Percentiles rank a stretch among this genome's conserved stretches.
Conservation (phyloP, 2,113 vertebrate genomes). For the Neofelis nebulosa region DNA sequence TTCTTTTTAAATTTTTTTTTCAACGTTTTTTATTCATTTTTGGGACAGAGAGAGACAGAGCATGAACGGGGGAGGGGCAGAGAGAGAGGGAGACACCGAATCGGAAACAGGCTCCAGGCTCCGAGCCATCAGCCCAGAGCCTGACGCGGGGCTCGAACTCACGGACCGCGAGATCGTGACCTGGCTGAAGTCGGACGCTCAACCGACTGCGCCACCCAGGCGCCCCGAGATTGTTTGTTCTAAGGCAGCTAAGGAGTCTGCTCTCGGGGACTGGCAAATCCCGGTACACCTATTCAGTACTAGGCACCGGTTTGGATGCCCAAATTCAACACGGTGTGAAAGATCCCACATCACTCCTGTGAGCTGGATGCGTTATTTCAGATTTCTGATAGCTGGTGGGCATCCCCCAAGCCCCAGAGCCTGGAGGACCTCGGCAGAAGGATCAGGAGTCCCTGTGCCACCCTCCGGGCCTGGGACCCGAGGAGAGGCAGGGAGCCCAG, state of each 20-base stretch:
- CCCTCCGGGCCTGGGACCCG: background rate
- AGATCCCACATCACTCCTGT: background rate
- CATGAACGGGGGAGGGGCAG: no score
- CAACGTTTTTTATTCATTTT: no score
- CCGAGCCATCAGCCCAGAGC: no score
- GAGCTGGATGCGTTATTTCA: background rate
- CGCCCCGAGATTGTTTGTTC: background rate
- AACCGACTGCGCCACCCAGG: no score
- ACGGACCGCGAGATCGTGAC: no score
- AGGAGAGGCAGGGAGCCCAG: background rate
- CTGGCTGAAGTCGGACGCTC: no score
- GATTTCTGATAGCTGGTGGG: background rate
- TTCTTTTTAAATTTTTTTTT: no score
- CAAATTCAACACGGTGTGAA: background rate
- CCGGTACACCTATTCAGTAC: fast-evolving
- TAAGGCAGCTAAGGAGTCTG: background rate
- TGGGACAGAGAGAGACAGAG: no score
- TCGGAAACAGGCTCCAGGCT: no score
- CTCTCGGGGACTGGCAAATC: background rate
- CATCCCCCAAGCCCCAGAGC: background rate
- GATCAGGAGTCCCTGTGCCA: background rate
- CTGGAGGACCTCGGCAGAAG: background rate
- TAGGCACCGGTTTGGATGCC: no score
- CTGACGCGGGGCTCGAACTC: no score
- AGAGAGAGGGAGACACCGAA: no score